phyloP scores from a whole-genome alignment of 2,113 vertebrate species.

The Callorhinus ursinus region DNA sequence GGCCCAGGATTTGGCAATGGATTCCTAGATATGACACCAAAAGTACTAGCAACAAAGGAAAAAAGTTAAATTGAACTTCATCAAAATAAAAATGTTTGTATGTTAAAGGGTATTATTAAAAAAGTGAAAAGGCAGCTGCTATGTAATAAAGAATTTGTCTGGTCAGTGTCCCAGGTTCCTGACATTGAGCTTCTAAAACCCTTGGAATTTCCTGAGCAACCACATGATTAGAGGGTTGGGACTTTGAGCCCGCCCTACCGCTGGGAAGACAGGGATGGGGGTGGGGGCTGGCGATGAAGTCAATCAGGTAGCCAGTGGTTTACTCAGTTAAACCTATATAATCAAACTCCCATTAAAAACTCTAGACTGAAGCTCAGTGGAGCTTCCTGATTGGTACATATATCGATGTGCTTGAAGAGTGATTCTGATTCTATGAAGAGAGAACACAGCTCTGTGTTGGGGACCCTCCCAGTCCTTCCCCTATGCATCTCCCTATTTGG shows the following conservation, averaged over 20 bases:
- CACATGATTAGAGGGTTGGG: not conserved
- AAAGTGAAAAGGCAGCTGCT: not conserved
- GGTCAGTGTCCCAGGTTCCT: not conserved
- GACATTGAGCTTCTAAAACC: not conserved
- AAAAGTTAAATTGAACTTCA: not conserved
- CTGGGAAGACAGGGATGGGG: not conserved
- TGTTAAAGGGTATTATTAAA: not conserved
- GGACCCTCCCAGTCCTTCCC: not conserved
- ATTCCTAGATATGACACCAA: not conserved
- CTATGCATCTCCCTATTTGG: not conserved
- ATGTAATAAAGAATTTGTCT: not conserved
- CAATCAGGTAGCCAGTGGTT: not conserved
- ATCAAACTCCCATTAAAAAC: not conserved
- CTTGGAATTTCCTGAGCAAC: constrained; percentile 30
- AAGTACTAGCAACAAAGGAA: not conserved
- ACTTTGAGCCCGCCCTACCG: not conserved
- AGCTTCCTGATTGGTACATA: not conserved
- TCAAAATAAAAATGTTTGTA: not conserved
- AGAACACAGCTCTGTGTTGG: not conserved
- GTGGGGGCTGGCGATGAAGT: not conserved
- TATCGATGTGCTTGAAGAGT: not conserved
- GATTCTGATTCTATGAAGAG: not conserved
- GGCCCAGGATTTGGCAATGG: not conserved
- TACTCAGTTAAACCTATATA: not conserved
- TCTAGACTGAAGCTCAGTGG: not conserved